Evolutionary conservation across 1,140 invertebrate genomes (phyloP), one percentile per base, ranked within the genome.

Genomic region (Phenacoccus solenopsis): DNA sequence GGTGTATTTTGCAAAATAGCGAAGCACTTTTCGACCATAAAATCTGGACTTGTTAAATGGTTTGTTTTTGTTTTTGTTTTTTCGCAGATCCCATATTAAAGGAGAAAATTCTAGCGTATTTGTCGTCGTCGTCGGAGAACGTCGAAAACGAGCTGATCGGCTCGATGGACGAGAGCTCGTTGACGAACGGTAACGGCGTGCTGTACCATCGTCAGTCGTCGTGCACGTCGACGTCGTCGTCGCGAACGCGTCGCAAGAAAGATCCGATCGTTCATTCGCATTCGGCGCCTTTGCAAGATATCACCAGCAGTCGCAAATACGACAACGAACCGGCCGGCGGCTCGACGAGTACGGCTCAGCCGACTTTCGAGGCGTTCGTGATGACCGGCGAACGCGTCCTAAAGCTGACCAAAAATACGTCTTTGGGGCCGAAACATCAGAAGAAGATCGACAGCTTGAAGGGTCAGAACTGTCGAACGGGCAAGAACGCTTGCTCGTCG

Each of bases 331-430:
- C 59, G n/a, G 28, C 38, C n/a, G 9, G n/a, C 21, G 38, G 13
- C 12, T 24, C 10, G 10, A 10, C 10, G 2, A 16, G 20, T 20
- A 24, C 59, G 9, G 22, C 59, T 1, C 72, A 68, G 30, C 80
- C 80, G 70, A 82, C 86, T 75, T 95, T 91, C 80, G 94, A 96
- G 80, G 91, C 93, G 22, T 96, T 93, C 81, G 92, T 96, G 86
- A 96, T 97, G 94, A 96, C 94, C n/a, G 94, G 94, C 10, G 93
- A 96, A 77, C 82, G 94, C 72, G 96, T 96, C 79, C 82, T 97
- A 68, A 96, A 95, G 80, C 82, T 96, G 68, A 91, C 92, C 25
- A 82, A 90, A 70, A 90, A 88, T 21, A 81, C 73, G 81, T 81
- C 67, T 80, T 81, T 73, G 77, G 35, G 71, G 30, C 25, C 13